Evolutionary conservation across 2,797 vertebrate species (phyloP).

Genomic region (Tympanoctomys barrerae): DNA sequence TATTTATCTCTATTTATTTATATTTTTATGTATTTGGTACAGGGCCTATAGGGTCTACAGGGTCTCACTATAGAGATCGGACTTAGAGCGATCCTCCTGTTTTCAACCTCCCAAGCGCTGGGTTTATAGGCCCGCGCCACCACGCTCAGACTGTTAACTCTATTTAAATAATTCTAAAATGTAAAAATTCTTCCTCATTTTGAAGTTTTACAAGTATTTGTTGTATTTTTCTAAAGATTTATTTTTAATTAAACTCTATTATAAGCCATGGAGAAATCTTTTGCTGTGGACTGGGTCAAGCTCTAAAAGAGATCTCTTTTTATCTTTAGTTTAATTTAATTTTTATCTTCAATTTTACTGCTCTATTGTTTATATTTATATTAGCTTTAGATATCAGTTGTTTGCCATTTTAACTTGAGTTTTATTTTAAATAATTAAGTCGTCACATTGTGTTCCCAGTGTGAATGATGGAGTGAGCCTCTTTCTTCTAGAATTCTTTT

Average conservation of each 20-base stretch:
- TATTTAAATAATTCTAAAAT: neutral
- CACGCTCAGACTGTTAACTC: neutral
- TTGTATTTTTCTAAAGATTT: neutral
- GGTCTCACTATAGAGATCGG: no score
- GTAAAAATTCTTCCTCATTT: neutral
- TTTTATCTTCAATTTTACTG: neutral
- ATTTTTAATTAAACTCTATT: neutral
- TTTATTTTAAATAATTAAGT: constrained; percentile 33
- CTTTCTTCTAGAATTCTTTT: neutral
- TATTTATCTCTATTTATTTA: neutral
- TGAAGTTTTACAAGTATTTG: neutral
- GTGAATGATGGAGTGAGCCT: neutral
- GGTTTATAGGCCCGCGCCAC: no score
- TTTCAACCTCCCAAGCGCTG: no score
- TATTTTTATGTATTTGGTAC: no score
- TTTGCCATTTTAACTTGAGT: constrained; percentile 9
- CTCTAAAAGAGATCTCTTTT: neutral
- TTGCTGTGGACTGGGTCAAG: neutral
- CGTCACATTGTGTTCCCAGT: neutral
- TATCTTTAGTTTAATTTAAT: neutral
- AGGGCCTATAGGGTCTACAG: no score
- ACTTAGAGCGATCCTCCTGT: no score
- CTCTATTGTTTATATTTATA: neutral
- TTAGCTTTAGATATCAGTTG: neutral
- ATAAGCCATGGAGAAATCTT: neutral